A percentile compares a stretch with the other conserved stretches of the same genome.
phyloP scores from a whole-genome alignment of 2,113 vertebrate species.

The Bufo gargarizans region DNA sequence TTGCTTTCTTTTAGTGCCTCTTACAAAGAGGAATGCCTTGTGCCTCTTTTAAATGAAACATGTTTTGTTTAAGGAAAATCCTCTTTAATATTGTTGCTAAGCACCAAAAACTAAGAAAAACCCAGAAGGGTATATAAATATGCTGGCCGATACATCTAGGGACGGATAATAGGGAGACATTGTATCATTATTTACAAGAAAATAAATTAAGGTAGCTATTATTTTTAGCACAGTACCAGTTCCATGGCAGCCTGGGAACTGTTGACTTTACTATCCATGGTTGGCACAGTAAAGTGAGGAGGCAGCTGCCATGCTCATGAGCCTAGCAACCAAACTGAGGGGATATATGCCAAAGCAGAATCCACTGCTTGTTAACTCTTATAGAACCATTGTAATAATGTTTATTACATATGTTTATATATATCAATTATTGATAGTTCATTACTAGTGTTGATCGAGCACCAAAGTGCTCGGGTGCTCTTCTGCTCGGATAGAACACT shows the following conservation, averaged over 20 bases:
- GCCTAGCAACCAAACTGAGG: slow-evolving; percentile 38
- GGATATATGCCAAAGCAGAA: neutral
- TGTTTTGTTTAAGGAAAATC: slow-evolving; percentile 37
- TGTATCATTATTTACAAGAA: slow-evolving; percentile 46
- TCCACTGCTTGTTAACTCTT: neutral
- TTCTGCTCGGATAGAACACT: too few species aligned
- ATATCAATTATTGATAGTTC: too few species aligned
- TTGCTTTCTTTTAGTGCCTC: slow-evolving; percentile 25
- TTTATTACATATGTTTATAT: too few species aligned
- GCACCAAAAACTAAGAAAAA: slow-evolving; percentile 39
- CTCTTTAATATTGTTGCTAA: slow-evolving; percentile 6
- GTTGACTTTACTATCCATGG: slow-evolving; percentile 1
- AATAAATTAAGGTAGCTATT: slow-evolving; percentile 36
- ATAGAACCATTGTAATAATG: too few species aligned
- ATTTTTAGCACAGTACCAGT: slow-evolving; percentile 26
- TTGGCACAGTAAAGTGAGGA: neutral
- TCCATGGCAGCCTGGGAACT: slow-evolving; percentile 28
- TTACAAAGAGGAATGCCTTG: slow-evolving; percentile 38
- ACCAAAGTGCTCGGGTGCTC: too few species aligned
- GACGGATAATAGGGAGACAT: slow-evolving; percentile 38
- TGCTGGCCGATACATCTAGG: neutral
- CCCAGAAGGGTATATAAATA: neutral
- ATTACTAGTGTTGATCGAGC: too few species aligned
- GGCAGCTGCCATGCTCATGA: neutral
- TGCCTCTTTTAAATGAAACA: neutral